Evolutionary conservation across 2,113 vertebrate genomes (phyloP), one percentile per base, ranked within the genome.

Genomic region (Hypocryptadius cinnamomeus): DNA sequence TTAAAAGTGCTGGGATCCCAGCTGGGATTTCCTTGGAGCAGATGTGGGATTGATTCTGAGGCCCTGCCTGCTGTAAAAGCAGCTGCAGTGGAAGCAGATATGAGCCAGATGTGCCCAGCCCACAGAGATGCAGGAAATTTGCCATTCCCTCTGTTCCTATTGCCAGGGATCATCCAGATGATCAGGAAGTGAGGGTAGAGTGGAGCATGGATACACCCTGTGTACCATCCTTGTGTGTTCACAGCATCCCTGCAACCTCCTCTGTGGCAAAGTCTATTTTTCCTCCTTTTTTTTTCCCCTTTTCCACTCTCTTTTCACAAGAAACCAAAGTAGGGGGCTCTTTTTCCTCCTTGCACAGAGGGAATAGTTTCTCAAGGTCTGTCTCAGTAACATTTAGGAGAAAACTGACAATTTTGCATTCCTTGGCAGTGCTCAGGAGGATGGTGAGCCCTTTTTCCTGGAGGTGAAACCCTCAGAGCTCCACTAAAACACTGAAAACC

Each of bases 171-270:
- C 8, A 1, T 45, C 35, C 50, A 47, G 35, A 5, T n/a, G 9
- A 68, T 30, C 0, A 8, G n/a, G 27, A 80, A 28, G 10, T 5
- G 15, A 31, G 16, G 25, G 40, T 4, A 54, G 45, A 65, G 30
- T 5, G 15, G 31, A 72, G 8, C 31, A 16, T 2, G 61, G 39
- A 13, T 6, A 15, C 33, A 39, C 17, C 56, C 30, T 1, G 0
- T 15, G 51, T 12, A 21, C 20, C 14, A 15, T 17, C 56, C 39
- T 19, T 4, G 28, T 30, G 24, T 8, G 3, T 15, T 73, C 37
- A 28, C 12, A 1, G 7, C 10, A 35, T 6, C 25, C 33, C 31
- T 64, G 39, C 11, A 17, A 11, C 3, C 5, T 66, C 33, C 28
- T 33, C 44, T 74, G 35, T 5, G 15, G 8, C 22, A 74, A 80